Evolutionary conservation across 1,140 invertebrate species (phyloP).

Genomic region (Drusus annulatus): DNA sequence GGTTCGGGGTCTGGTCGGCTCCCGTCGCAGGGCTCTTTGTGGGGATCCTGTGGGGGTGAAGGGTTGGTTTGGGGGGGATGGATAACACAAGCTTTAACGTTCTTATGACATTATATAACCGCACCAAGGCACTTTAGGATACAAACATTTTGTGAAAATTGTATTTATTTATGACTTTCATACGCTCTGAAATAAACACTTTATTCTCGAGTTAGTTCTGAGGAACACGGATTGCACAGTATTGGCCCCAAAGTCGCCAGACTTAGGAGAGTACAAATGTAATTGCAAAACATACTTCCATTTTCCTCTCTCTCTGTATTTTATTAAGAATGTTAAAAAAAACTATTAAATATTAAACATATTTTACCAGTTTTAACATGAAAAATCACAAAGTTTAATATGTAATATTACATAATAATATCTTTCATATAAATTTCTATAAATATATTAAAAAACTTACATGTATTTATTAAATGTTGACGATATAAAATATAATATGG

Average conservation of each 20-base stretch:
- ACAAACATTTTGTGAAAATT: conserved; percentile 42
- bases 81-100: conserved; percentile 60
- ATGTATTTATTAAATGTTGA: conserved; percentile 58
- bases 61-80: conserved; percentile 15
- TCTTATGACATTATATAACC: conserved; percentile 59
- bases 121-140: conserved; percentile 59
- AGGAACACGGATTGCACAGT: not conserved
- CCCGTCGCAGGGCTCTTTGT: too few relatives aligned
- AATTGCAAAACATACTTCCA: conserved; percentile 20
- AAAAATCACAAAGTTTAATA: conserved; percentile 31
- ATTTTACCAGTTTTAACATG: conserved; percentile 2
- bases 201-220: not conserved
- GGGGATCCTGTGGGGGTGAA: not conserved
- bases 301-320: conserved; percentile 10
- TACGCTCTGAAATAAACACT: conserved; percentile 17
- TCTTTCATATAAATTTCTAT: conserved; percentile 50
- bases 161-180: conserved; percentile 24
- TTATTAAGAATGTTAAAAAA: not conserved
- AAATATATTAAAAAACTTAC: conserved; percentile 34
- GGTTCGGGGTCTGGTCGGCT: too few relatives aligned
- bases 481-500: conserved; percentile 54
- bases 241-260: not conserved
- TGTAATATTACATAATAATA: conserved; percentile 33
- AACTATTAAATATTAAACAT: not conserved
- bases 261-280: not conserved